Evolutionary conservation across 2,888 invertebrate genomes (phyloP).

Genomic region (Tuta absoluta): DNA sequence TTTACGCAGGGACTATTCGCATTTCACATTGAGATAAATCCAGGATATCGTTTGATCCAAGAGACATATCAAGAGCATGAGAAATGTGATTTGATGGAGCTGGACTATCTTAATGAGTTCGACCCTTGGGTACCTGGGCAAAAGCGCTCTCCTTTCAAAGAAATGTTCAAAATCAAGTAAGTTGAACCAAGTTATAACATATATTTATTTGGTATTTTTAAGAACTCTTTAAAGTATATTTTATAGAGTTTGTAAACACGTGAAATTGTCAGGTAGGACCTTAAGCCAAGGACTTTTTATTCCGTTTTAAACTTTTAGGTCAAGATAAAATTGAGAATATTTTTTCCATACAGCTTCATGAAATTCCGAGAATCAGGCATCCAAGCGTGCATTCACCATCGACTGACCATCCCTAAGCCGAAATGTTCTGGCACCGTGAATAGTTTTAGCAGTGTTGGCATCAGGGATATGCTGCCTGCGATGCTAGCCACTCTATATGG

Average conservation of each 20-base stretch:
- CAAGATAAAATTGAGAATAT: background rate
- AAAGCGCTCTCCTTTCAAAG: slow-evolving; percentile 77
- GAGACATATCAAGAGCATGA: slow-evolving; percentile 82
- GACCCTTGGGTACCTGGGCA: slow-evolving; percentile 79
- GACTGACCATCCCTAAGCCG: slow-evolving; percentile 82
- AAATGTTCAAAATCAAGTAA: slow-evolving; percentile 80
- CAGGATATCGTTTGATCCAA: slow-evolving; percentile 80
- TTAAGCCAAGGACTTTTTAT: background rate
- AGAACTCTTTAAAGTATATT: no score
- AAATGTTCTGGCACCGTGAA: slow-evolving; percentile 78
- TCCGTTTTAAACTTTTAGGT: no score
- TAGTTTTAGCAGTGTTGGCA: slow-evolving; percentile 83
- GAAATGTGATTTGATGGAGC: slow-evolving; percentile 82
- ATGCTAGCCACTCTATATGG: slow-evolving; percentile 76
- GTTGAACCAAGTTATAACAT: no score
- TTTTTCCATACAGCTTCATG: slow-evolving; percentile 52
- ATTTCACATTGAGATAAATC: slow-evolving; percentile 80
- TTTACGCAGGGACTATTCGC: slow-evolving; percentile 73
- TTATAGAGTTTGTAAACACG: no score
- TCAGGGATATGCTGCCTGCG: slow-evolving; percentile 79
- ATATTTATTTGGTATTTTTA: no score
- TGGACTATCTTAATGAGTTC: slow-evolving; percentile 76
- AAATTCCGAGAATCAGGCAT: slow-evolving; percentile 80
- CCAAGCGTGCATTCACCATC: slow-evolving; percentile 70
- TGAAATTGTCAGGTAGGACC: no score